phyloP scores from a whole-genome alignment of 1,140 invertebrate genomes.

The Platyscapa corneri region DNA sequence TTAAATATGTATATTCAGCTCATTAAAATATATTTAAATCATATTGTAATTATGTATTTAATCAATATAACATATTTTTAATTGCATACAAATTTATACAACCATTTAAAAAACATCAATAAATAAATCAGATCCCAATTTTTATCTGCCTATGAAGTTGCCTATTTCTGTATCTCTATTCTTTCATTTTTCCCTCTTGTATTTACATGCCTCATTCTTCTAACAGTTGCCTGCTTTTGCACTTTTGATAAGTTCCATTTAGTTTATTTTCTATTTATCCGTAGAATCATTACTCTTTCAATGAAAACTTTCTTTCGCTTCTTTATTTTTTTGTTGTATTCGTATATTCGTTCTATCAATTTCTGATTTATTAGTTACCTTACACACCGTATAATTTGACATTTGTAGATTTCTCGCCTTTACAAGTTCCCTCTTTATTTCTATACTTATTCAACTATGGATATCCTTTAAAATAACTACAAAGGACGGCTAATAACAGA shows the following conservation, averaged over 20 bases:
- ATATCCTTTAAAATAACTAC: constrained; percentile 4
- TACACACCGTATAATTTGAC: constrained; percentile 26
- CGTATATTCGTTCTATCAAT: constrained; percentile 3
- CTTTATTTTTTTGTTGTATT: no score
- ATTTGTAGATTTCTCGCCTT: constrained; percentile 21
- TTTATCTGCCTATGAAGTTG: not conserved
- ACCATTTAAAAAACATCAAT: not conserved
- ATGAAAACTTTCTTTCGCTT: not conserved
- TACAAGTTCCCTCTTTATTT: not conserved
- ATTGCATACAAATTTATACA: not conserved
- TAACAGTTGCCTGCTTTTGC: not conserved
- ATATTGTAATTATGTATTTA: not conserved
- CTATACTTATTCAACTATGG: not conserved
- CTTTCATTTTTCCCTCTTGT: not conserved
- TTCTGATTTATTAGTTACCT: constrained; percentile 32
- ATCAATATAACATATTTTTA: not conserved
- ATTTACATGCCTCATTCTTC: not conserved
- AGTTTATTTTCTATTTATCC: not conserved
- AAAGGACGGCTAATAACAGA: constrained; percentile 12
- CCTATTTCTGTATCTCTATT: not conserved
- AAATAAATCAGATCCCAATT: not conserved
- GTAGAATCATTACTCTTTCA: no score
- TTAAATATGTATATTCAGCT: not conserved
- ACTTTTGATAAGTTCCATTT: constrained; percentile 54
- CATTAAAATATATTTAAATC: not conserved